Base-by-base conservation (phyloP, 1,140 invertebrate genomes). In the Drosophila prosaltans region DNA sequence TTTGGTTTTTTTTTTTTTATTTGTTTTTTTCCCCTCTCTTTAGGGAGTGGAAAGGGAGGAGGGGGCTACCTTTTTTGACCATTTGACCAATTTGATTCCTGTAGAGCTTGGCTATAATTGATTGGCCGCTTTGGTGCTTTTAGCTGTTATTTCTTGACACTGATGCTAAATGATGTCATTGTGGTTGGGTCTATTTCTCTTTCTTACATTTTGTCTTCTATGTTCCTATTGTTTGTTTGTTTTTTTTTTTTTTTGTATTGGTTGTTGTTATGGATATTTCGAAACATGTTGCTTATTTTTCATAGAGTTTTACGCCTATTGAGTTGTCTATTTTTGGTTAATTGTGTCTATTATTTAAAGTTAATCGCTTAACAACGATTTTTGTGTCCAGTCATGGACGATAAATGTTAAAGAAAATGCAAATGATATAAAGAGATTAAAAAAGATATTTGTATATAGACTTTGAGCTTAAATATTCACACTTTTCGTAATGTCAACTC, bases 81-180 rank as follows among this genome's bases (percentile, higher is more conserved):
- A 69, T 66, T 63, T 51, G 45, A 51, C 45, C 45, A 51, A 24
- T 51, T 51, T 51, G 21, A 51, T 51, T 51, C 21, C 45, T 48
- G 45, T 48, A 48, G 45, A 26, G 45, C 55, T 69, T 62, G 68
- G 54, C 26, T 64, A 78, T 85, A 85, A 85, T 85, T 88, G 82
- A 85, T 85, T 85, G 82, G 73, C 60, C 60, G 41, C 16, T 67
- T 48, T 48, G 45, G 7, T 48, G 45, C 45, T 48, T 48, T 48
- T 48, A 48, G 45, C 45, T 48, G 45, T 48, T 48, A 8, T 48
- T 51, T 51, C 21, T 86, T 85, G 83, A 88, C 82, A 88, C 82
- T 82, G 79, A 88, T 82, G 83, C 83, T 76, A 82, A 85, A 79
- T 85, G 82, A 86, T 85, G 83, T 85, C 82, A 85, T 86, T 85